Base-by-base conservation (phyloP, 2,888 invertebrate species). In the Xestia ashworthii region DNA sequence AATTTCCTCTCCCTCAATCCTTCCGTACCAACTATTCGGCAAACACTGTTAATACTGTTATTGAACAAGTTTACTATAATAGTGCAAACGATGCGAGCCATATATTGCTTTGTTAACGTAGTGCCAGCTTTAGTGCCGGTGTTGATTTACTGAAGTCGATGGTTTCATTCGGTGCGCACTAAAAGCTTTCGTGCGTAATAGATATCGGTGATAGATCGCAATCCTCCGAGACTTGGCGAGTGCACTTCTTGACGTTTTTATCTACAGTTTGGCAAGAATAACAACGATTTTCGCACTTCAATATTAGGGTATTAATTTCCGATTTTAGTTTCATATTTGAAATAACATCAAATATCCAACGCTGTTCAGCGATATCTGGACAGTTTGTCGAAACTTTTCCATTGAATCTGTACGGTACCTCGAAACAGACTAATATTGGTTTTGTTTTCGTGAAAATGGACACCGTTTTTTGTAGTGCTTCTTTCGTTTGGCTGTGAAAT, bases 151-250 rank as follows among this genome's bases (percentile, higher is more conserved):
- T 86, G 75, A 77, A 81, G 69, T 64, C 78, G 79, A 82, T 79
- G 74, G 83, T 88, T 89, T 87, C 84, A 87, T 89, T 91, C 83
- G 83, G 78, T 87, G 81, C 77, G 81, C 86, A 87, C 90, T 91
- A 91, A 92, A 92, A 91, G 92, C 91, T 90, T 91, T 90, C 81
- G 87, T 89, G 86, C 83, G 88, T 89, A 90, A 90, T 89, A 82
- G 88, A 85, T 89, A 89, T 88, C 55, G 81, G 78, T 84, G 87
- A 89, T 88, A 88, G 80, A 87, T 87, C 74, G 71, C 71, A 74
- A 74, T 71, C 68, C 68, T 73, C 74, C 65, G 76, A 75, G 80
- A 84, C 80, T 87, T 86, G 80, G 80, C 85, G 74, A 85, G 81
- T 88, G 85, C 82, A 87, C 80, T 89, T 78, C 73, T 86, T 78